Conservation (phyloP, 2,113 vertebrate species). For the Otis tarda region DNA sequence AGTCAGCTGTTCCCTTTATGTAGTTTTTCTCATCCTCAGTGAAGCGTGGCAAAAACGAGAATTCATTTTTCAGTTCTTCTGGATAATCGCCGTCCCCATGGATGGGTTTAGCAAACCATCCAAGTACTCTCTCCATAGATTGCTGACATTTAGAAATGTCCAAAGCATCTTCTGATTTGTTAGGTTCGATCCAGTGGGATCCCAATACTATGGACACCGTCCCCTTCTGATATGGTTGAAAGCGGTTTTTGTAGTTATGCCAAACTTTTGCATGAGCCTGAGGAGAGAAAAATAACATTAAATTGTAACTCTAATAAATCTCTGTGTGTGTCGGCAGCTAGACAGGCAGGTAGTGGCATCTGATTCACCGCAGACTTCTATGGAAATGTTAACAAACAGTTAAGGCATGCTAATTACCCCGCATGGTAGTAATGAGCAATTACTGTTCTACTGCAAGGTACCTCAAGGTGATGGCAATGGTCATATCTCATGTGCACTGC, state of each 20-base stretch:
- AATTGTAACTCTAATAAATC: background rate
- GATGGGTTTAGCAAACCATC: constrained; percentile 94
- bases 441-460: background rate
- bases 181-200: constrained; percentile 94
- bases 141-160: constrained; percentile 83
- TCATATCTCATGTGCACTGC: background rate
- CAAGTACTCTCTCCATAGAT: constrained; percentile 87
- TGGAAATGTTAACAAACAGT: background rate
- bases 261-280: constrained; percentile 93
- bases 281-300: constrained; percentile 33
- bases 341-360: background rate
- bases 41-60: constrained; percentile 78
- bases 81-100: constrained; percentile 90
- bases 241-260: constrained; percentile 86
- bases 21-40: constrained; percentile 80
- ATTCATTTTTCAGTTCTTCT: constrained; percentile 75
- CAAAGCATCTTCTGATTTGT: constrained; percentile 59
- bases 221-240: constrained; percentile 84
- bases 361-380: background rate
- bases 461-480: background rate
- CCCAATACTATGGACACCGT: constrained; percentile 89
- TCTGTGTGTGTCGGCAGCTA: rapidly evolving
- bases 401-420: background rate
- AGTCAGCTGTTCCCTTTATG: constrained; percentile 88
- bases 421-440: background rate